phyloP scores from a whole-genome alignment of 2,113 vertebrate species.

The Sinocyclocheilus grahami region DNA sequence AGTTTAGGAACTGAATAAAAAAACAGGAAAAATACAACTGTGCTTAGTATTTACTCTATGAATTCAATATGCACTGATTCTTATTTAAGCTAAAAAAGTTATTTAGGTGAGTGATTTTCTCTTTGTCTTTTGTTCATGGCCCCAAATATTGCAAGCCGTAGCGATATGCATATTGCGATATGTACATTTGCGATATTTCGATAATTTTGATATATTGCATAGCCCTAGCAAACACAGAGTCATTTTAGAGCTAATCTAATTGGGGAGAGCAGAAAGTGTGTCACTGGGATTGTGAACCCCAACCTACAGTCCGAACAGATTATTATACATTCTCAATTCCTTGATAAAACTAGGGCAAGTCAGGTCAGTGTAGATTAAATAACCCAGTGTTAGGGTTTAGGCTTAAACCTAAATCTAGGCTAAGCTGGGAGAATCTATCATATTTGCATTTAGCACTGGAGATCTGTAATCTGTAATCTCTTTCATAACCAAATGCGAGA shows the following conservation, averaged over 20 bases:
- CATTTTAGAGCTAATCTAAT: conserved; percentile 49
- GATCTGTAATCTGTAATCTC: conserved; percentile 13
- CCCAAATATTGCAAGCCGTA: too few relatives aligned
- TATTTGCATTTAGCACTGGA: conserved; percentile 19
- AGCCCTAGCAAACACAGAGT: conserved; percentile 2
- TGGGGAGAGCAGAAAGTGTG: conserved; percentile 23
- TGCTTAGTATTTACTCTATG: too few relatives aligned
- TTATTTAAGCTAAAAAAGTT: too few relatives aligned
- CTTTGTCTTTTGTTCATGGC: too few relatives aligned
- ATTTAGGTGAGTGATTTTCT: too few relatives aligned
- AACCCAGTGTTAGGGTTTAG: conserved; percentile 15
- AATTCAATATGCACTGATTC: too few relatives aligned
- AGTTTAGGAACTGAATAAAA: too few relatives aligned
- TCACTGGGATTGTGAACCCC: background rate
- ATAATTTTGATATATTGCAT: too few relatives aligned
- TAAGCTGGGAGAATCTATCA: conserved; percentile 36
- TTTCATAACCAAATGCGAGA: background rate
- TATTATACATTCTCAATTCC: conserved; percentile 24
- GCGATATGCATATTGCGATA: too few relatives aligned
- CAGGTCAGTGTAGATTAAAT: conserved; percentile 34
- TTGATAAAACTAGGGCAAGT: conserved; percentile 41
- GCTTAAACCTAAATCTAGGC: conserved; percentile 44
- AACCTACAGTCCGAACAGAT: background rate
- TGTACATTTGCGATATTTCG: too few relatives aligned
- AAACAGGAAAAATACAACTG: too few relatives aligned